These are phyloP conservation scores for Hetaerina americana DNA, from an alignment of 1,140 invertebrate genomes.

Conservation along the genomic window DNA sequence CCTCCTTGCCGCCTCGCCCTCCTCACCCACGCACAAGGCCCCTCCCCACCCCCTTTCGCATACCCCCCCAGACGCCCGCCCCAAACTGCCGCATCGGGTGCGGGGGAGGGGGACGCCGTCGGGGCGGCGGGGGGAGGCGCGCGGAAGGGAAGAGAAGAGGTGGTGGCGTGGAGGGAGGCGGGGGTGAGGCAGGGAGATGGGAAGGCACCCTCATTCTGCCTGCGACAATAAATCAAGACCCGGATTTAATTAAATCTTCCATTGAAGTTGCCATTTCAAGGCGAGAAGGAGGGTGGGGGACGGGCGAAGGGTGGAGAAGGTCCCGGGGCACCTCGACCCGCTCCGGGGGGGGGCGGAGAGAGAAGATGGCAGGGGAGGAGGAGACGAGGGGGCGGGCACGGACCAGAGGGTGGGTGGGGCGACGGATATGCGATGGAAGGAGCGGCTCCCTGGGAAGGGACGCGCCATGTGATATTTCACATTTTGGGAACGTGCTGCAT, in stretches of 20 bases:
- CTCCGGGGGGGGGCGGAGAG: too few species aligned
- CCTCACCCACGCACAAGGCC: too few species aligned
- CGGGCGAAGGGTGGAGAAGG: too few species aligned
- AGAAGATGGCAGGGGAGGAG: background rate
- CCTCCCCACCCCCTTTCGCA: too few species aligned
- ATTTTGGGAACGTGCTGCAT: slow-evolving; percentile 3
- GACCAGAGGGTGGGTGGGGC: too few species aligned
- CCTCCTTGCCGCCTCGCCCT: background rate
- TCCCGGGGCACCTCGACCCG: background rate
- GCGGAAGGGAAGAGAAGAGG: background rate
- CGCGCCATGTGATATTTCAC: slow-evolving; percentile 3
- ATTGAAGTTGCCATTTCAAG: slow-evolving; percentile 18
- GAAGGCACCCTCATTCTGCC: background rate
- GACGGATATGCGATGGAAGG: background rate
- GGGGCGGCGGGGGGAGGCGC: background rate
- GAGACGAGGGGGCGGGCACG: background rate
- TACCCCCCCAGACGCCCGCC: too few species aligned
- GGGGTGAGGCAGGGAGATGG: background rate
- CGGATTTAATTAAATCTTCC: slow-evolving; percentile 18
- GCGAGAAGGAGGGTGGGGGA: background rate
- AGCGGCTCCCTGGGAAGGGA: background rate
- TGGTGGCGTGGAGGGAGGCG: background rate
- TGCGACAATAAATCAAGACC: slow-evolving; percentile 18
- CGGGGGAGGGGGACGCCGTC: background rate
- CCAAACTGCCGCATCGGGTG: background rate